Conservation (phyloP, 2,113 vertebrate genomes). For the Phoenicopterus ruber region DNA sequence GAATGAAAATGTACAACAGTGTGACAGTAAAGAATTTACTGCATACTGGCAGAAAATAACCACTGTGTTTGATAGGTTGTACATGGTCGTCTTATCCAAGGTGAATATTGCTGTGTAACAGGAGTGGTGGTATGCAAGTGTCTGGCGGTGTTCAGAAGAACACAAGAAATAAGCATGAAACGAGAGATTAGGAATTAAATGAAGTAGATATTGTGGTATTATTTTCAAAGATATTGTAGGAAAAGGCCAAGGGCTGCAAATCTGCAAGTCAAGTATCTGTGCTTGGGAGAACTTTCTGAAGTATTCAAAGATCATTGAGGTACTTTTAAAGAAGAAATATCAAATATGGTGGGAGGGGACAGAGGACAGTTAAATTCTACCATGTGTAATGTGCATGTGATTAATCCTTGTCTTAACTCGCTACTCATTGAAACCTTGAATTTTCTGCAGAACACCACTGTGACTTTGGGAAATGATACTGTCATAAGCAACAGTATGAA, state of each 20-base stretch:
- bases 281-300: not conserved
- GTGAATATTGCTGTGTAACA: not conserved
- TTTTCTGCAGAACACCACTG: constrained; percentile 79
- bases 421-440: not conserved
- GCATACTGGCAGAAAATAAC: not conserved
- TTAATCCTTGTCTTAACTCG: not conserved
- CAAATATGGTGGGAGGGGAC: not conserved
- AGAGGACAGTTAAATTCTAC: not conserved
- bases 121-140: not conserved
- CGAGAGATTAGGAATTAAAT: not conserved
- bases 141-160: not conserved
- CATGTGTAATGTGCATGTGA: accelerated
- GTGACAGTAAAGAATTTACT: not conserved
- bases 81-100: not conserved
- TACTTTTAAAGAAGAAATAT: not conserved
- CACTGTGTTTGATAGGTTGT: not conserved
- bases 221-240: not conserved
- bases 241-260: not conserved
- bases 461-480: constrained; percentile 79
- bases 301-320: not conserved
- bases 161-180: not conserved
- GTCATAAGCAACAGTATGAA: constrained; percentile 84
- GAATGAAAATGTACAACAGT: not conserved
- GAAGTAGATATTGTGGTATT: not conserved
- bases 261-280: not conserved